Base-by-base conservation (phyloP, 2,888 invertebrate species). In the Muscina levida region DNA sequence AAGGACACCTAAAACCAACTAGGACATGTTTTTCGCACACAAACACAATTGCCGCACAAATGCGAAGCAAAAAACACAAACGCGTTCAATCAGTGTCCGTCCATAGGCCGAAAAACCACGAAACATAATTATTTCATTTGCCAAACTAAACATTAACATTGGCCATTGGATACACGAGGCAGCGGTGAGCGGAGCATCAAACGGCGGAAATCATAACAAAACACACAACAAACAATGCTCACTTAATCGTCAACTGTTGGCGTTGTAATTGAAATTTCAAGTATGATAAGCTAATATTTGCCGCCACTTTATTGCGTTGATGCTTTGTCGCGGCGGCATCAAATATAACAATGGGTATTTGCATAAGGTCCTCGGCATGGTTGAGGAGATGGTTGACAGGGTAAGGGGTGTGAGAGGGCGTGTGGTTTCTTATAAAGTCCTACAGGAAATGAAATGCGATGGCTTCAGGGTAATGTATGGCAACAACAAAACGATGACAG, bases 221-320 rank as follows among this genome's bases (percentile, higher is more conserved):
- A 59, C 19, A 72, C 48, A 48, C 48, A 1, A 42, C 51, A 19
- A 51, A 19, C 19, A 19, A 17, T 51, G 51, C 51, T 19, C 11
- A 8, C 31, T 3, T 31, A 5, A 31, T 31, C 31, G 31, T 31
- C 31, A 31, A 31, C 8, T 31, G 3, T 31, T 31, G 3, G 22
- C 51, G 19, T 46, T 68, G 57, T 81, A 77, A 81, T 81, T 81
- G 74, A 72, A 81, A 81, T 77, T 75, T 77, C 62, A 78, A 81
- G 72, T 77, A 72, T 75, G 77, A 75, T 77, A 81, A 81, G 77
- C 81, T 78, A 78, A 81, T 81, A 81, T 77, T 78, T 81, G 74
- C 59, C 37, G 31, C 67, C 56, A 75, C 68, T 72, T 46, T 77
- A 31, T 31, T n/a, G n/a, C n/a, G n/a, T 31, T 31, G 31, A 31